Evolutionary conservation across 2,888 invertebrate genomes (phyloP), one percentile per base, ranked within the genome.

Genomic region (Mythimna lalbum): DNA sequence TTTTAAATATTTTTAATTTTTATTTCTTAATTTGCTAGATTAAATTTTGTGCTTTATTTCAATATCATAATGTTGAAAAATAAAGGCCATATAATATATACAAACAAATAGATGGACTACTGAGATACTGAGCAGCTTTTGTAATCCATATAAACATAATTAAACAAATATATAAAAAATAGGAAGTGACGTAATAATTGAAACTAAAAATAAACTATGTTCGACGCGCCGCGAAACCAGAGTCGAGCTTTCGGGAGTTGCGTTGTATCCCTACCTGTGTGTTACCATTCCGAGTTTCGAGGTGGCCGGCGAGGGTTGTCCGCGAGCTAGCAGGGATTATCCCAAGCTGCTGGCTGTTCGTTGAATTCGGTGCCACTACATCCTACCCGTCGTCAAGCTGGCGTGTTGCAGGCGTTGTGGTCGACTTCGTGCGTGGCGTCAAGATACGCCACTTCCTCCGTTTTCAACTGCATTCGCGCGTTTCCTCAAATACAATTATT

Each of bases 401-500:
- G 43, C 69, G 53, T 7, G 10, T 6, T n/a, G 33, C 5, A 12
- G 0, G 12, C 3, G 3, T 10, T 14, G 23, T 9, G 5, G 0
- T 10, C 14, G 10, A 23, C n/a, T 0, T 3, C 17, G 0, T 23
- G 12, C 7, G 1, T 5, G 14, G 1, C 3, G 14, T 2, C n/a
- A 5, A 14, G 39, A 4, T 19, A 4, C 14, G 1, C 4, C 0
- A 14, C 21, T 57, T 2, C 50, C 59, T 0, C 1, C 23, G 14
- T 57, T 69, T 39, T 1, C 14, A 2, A 7, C 14, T 12, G 55
- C 76, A 12, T 71, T 71, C 49, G 4, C 36, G 55, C 49, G 12
- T 4, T 67, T 39, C 55, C 12, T 56, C n/a, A 33, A 67, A n/a
- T 71, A 36, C 14, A 9, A 76, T 66, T 67, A 67, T 39, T n/a